Base-by-base conservation (phyloP, 1,140 invertebrate genomes). In the Hirudo medicinalis region DNA sequence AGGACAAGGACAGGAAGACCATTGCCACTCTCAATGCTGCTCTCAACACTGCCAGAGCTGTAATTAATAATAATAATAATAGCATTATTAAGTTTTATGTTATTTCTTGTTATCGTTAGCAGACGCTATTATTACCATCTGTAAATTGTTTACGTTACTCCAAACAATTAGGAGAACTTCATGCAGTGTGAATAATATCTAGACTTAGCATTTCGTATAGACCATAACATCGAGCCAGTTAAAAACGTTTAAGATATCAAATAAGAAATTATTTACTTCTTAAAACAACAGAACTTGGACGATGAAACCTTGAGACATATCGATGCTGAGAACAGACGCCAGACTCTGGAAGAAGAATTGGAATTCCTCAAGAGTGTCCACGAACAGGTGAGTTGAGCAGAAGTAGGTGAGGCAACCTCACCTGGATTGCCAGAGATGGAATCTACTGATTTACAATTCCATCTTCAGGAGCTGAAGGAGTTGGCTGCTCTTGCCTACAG, bases 401-500 rank as follows among this genome's bases (percentile, higher is more conserved):
- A 49, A 49, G 9, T 49, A 49, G 43, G 15, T 17, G 43, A 49
- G 0, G 9, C 43, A 49, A 49, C 11, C 43, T 17, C 11, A 49
- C 43, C 4, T 49, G 43, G 43, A 49, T 49, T 49, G 4, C 1
- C 11, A 9, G 43, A 17, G 40, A 40, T 6, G 40, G 40, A 40
- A 40, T 11, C 40, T 49, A 8, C 13, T 36, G 32, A 36, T 36
- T 36, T 36, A 2, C 32, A 49, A 8, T 49, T 49, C 43, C 43
- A 15, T 49, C 15, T 49, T 49, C 15, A 83, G 80, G 84, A 85
- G 75, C 78, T 85, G 72, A 85, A 85, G 77, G 84, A 85, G 74
- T 77, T 85, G 19, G 81, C 83, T 29, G 83, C 84, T 53, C 79
- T 85, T 49, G 80, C 80, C 71, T 79, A 83, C 80, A 72, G 83